Evolutionary conservation across 2,888 invertebrate species (phyloP), one percentile per base, ranked within the genome.

Genomic region (Sicus ferrugineus): DNA sequence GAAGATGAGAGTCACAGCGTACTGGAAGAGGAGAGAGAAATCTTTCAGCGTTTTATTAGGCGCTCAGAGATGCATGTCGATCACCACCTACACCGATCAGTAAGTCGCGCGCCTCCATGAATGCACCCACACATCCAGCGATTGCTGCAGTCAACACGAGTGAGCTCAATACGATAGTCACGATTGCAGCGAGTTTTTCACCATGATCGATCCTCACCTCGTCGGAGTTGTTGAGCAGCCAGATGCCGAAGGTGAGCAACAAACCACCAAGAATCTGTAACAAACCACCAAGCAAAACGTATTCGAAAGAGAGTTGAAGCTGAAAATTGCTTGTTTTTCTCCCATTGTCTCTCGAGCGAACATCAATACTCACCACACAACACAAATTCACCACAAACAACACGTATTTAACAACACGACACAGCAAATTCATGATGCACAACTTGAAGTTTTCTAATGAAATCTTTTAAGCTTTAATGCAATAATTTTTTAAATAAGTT

Each of bases 161-260:
- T 11, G 56, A 61, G 31, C 82, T 83, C n/a, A 83, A 71, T 3
- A 80, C 71, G 14, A 80, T 76, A 21, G 77, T 79, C 4, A 83
- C 54, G 3, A 72, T 70, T 3, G 79, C 76, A 5, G 77, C 78
- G 67, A 82, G 28, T 11, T 76, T 72, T 72, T 83, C 83, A 61
- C 78, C 80, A 68, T 78, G 74, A 64, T 81, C 78, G 42, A 76
- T 69, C 5, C 4, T 67, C 4, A 5, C 65, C 56, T 77, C 75
- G 5, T 70, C 68, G n/a, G 77, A 67, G 58, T 73, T 78, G 30
- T 77, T 76, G 63, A 77, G 73, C 69, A 83, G 69, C 83, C 82
- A 83, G 52, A 69, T 68, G 58, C 83, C 83, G 67, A 79, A 80
- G 76, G 78, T 78, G 59, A 80, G 76, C 67, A 82, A 68, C 58